Base-by-base conservation (phyloP, 2,888 invertebrate species). In the Luperina testacea region DNA sequence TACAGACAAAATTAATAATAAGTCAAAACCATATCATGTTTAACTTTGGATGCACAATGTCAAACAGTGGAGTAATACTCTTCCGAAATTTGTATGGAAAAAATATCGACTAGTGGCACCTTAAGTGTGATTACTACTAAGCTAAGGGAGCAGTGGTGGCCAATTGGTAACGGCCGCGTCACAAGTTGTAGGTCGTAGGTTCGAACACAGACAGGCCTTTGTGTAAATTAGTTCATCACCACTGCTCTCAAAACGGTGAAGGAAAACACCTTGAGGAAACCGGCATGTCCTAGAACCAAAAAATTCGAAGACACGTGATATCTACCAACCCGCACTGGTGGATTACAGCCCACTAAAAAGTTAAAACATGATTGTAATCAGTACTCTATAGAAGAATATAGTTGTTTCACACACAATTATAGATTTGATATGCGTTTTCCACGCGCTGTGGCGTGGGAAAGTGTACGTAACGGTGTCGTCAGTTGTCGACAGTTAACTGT, bases 341-440 rank as follows among this genome's bases (percentile, higher is more conserved):
- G 53, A 57, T 24, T 24, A 57, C 53, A 0, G 24, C 53, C 20
- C 24, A 51, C 51, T 20, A n/a, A 15, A 65, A 63, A 63, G 38
- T 63, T 63, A 17, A 38, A 61, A 61, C 38, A 24, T 61, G 45
- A 73, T 72, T 70, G 20, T 59, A 57, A 84, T 84, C 65, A 57
- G 59, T 76, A 64, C 63, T 42, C 24, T 11, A 45, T 68, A 61
- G 48, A 67, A 70, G 11, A n/a, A 5, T 38, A 48, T 72, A 9
- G 20, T 42, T 69, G 72, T 80, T 87, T 75, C 77, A 72, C 81
- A 76, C 75, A 75, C 68, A 75, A 78, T 87, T 78, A 84, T 70
- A 76, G 72, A 85, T 87, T 81, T 76, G 77, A 72, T 70, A 75
- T 76, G 81, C 76, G 72, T 81, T 87, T 85, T 75, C 77, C 67